Base-by-base conservation (phyloP, 2,888 invertebrate species). In the Siphonodentalium dalli region DNA sequence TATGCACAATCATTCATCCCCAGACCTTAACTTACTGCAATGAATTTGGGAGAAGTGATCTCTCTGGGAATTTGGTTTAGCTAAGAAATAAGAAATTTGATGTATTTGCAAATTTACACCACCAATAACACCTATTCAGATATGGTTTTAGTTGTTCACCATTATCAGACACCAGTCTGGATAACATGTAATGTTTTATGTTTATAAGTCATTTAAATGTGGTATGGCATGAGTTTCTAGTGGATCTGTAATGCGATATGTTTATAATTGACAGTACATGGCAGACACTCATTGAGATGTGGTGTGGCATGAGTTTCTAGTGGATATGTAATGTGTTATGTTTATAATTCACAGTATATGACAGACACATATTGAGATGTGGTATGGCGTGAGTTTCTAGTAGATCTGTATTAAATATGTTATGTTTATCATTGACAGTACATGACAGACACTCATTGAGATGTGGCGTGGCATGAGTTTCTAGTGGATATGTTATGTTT, bases 301-400 rank as follows among this genome's bases (percentile, higher is more conserved):
- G 27, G 65, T 73, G 31, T 79, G 77, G 77, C 56, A 68, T 39
- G 54, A 63, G 9, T 78, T 66, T 46, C 56, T 77, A 37, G 55
- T 70, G 24, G 68, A 69, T n/a, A 58, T 78, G 7, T 65, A 15
- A 13, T 8, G 8, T 37, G 11, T n/a, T n/a, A n/a, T n/a, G n/a
- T n/a, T n/a, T n/a, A n/a, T n/a, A n/a, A 7, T n/a, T 61, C 55
- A n/a, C 65, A 79, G 77, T 79, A 78, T 43, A 58, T 77, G 58
- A 39, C 72, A 20, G 78, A 79, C 54, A 72, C 70, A n/a, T 74
- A 74, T 34, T 57, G 77, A 35, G 78, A 78, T 64, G 71, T 72
- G 27, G 65, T 73, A 28, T 79, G 77, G 77, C 56, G 68, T 39
- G 54, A 63, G 9, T 78, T 66, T 46, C 56, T 77, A 37, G 55